These are phyloP conservation scores for Ceratitis capitata DNA, from an alignment of 1,140 invertebrate genomes.

Conservation along the genomic window DNA sequence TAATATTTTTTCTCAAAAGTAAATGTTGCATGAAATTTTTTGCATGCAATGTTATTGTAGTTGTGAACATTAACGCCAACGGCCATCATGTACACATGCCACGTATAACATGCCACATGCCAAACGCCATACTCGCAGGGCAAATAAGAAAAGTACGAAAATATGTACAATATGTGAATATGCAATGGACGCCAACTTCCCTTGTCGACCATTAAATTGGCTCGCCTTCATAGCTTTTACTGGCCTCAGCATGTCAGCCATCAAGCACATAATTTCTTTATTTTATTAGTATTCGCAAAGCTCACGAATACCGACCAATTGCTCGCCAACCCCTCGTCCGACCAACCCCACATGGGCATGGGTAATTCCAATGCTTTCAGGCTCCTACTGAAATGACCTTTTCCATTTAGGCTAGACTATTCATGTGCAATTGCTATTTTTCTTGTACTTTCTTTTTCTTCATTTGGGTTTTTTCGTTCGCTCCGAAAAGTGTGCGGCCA, in stretches of 20 bases:
- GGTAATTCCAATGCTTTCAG: no score
- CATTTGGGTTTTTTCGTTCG: not conserved
- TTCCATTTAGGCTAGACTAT: not conserved
- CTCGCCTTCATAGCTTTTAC: not conserved
- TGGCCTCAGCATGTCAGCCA: conserved; percentile 16
- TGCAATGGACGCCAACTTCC: not conserved
- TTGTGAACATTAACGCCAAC: conserved; percentile 28
- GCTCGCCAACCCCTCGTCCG: not conserved
- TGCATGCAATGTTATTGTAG: not conserved
- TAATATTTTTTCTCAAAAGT: not conserved
- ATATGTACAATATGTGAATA: not conserved
- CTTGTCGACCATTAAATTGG: not conserved
- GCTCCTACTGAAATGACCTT: not conserved
- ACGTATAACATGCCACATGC: not conserved
- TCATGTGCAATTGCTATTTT: conserved; percentile 20
- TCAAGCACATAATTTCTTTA: conserved; percentile 34
- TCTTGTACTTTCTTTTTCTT: not conserved
- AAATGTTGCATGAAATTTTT: not conserved
- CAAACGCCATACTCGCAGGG: not conserved
- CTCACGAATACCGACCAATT: not conserved
- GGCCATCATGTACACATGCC: not conserved
- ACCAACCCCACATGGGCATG: not conserved
- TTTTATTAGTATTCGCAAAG: conserved; percentile 33
- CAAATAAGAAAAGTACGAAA: not conserved
- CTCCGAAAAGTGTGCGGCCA: not conserved